Evolutionary conservation across 2,888 invertebrate species (phyloP), one percentile per base, ranked within the genome.

Genomic region (Graphium colonna): DNA sequence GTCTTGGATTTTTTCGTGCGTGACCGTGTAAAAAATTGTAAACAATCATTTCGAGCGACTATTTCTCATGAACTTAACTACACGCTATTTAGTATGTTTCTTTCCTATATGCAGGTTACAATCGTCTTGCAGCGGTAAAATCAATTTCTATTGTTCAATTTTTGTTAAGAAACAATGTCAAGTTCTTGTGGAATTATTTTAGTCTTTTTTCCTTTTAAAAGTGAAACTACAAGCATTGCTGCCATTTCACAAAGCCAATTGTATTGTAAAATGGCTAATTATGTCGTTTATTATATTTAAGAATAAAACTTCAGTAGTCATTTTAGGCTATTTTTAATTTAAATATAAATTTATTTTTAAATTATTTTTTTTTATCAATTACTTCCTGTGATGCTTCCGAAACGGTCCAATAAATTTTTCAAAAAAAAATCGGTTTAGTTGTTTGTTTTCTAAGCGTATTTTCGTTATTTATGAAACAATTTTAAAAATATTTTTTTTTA

Each of bases 11-110:
- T 47, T 52, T 47, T 47, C 31, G 26, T 36, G 36, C 47, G 15
- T 16, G 42, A 13, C 1, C 18, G 17, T 17, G 31, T 31, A 17
- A 51, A 36, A 31, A 39, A 16, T 31, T 31, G 43, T 48, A 43
- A 53, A 53, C 48, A 48, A 43, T 53, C n/a, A 48, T 15, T 12
- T 36, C n/a, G 13, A 21, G 15, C 17, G 39, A 53, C 17, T 28
- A 16, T 17, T 48, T 48, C 52, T 39, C 48, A 21, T 45, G 39
- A 45, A 52, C 33, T 46, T 31, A 13, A 9, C 42, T 16, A 38
- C 48, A 52, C 43, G 48, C 47, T 26, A 48, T 43, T 43, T 43
- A n/a, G 15, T 38, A 36, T 18, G 4, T 36, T 46, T 21, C 17
- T 41, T 45, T 17, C 13, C 13, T 12, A 36, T 4, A 10, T 5